These are phyloP conservation scores for Apocheima hispidaria DNA, from an alignment of 2,888 invertebrate genomes.

Conservation along the genomic window DNA sequence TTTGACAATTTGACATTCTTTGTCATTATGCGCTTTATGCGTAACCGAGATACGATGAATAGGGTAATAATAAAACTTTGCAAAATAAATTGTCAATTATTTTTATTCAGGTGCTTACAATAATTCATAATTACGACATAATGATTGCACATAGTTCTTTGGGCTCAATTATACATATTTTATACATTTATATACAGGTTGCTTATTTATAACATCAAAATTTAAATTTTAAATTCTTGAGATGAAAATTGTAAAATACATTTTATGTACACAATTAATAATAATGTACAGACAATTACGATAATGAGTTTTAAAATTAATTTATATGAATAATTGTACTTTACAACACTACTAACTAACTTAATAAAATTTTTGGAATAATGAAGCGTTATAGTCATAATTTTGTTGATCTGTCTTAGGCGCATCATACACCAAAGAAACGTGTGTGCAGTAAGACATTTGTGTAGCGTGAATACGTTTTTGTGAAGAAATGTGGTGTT, in stretches of 20 bases:
- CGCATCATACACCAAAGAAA: too few species aligned
- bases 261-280: slow-evolving; percentile 47
- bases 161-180: slow-evolving; percentile 64
- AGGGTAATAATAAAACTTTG: slow-evolving; percentile 42
- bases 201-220: slow-evolving; percentile 27
- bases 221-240: slow-evolving; percentile 31
- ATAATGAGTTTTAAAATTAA: slow-evolving; percentile 38
- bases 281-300: slow-evolving; percentile 35
- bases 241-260: slow-evolving; percentile 22
- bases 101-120: slow-evolving; percentile 75
- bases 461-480: too few species aligned
- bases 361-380: slow-evolving; percentile 16
- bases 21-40: too few species aligned
- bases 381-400: slow-evolving; percentile 12
- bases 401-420: background rate
- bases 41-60: too few species aligned
- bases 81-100: slow-evolving; percentile 62
- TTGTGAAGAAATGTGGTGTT: too few species aligned
- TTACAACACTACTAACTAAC: slow-evolving; percentile 12
- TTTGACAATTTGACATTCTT: too few species aligned
- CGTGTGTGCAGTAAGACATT: too few species aligned
- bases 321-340: slow-evolving; percentile 28
- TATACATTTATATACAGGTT: slow-evolving; percentile 35
- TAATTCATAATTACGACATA: slow-evolving; percentile 66
- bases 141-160: slow-evolving; percentile 84